A percentile compares a stretch with the other conserved stretches of the same genome.
Conservation (phyloP, 1,140 invertebrate species). For the Augochlora pura region DNA sequence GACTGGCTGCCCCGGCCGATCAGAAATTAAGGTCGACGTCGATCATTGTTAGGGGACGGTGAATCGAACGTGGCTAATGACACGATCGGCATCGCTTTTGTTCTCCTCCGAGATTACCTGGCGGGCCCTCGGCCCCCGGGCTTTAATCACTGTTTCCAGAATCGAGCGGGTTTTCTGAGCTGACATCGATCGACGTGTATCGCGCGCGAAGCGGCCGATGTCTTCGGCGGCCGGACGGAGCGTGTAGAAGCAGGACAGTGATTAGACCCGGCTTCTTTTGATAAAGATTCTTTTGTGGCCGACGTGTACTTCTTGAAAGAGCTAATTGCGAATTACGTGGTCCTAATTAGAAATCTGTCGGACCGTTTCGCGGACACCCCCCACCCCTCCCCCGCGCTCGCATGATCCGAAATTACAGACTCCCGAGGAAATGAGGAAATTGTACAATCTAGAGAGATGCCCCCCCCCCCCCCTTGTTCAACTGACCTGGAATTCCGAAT, state of each 20-base stretch:
- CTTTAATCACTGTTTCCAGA: background rate
- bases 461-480: too few relatives aligned
- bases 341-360: background rate
- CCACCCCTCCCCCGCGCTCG: too few relatives aligned
- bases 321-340: background rate
- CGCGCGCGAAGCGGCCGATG: background rate
- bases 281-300: background rate
- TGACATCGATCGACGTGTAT: background rate
- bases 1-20: background rate
- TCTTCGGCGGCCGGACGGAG: background rate
- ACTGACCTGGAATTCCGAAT: background rate
- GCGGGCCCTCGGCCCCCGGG: background rate
- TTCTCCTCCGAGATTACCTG: background rate
- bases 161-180: background rate
- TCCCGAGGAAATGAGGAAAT: too few relatives aligned
- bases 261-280: background rate
- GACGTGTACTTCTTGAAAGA: background rate
- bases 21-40: constrained; percentile 40
- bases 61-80: background rate
- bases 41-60: constrained; percentile 17
- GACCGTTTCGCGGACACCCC: background rate
- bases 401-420: background rate
- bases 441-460: too few relatives aligned
- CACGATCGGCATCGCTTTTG: background rate
- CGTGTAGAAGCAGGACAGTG: background rate